These are phyloP conservation scores for Acromyrmex heyeri DNA, from an alignment of 1,140 invertebrate genomes.

Conservation along the genomic window DNA sequence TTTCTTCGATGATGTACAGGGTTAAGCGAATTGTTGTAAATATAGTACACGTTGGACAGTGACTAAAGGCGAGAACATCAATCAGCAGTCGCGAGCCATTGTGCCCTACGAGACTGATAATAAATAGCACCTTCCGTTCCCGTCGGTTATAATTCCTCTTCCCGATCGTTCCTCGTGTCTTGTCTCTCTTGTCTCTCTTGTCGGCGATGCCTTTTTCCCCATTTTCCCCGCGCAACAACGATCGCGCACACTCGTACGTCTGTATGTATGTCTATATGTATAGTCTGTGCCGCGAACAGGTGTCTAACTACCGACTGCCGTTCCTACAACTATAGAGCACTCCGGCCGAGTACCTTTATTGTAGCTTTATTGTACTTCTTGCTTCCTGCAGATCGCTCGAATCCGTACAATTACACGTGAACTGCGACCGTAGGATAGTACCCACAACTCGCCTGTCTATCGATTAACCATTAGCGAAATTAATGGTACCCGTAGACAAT, in stretches of 20 bases:
- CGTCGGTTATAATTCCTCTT: conserved; percentile 70
- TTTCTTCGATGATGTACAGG: conserved; percentile 58
- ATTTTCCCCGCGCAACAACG: conserved; percentile 42
- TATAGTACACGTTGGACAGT: conserved; percentile 55
- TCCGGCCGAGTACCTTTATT: conserved; percentile 50
- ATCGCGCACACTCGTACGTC: neutral
- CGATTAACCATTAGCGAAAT: conserved; percentile 85
- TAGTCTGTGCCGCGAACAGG: conserved; percentile 59
- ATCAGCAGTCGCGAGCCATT: conserved; percentile 71
- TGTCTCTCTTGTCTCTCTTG: neutral
- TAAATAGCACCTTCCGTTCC: conserved; percentile 68
- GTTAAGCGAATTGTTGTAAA: conserved; percentile 63
- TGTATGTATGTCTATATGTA: neutral
- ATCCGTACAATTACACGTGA: conserved; percentile 65
- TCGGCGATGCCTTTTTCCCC: conserved; percentile 24
- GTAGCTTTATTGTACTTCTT: conserved; percentile 64
- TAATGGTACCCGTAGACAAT: conserved; percentile 77
- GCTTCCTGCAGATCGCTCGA: conserved; percentile 51
- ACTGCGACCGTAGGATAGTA: conserved; percentile 27
- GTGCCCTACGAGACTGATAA: conserved; percentile 66
- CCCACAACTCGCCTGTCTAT: conserved; percentile 80
- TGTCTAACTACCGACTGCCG: conserved; percentile 57
- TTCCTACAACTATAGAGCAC: conserved; percentile 24
- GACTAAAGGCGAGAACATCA: conserved; percentile 68
- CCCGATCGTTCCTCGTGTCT: conserved; percentile 54